Percentiles rank a stretch among this genome's conserved stretches.
Evolutionary conservation across 2,797 vertebrate genomes (phyloP).

Genomic region (Botia kubotai): DNA sequence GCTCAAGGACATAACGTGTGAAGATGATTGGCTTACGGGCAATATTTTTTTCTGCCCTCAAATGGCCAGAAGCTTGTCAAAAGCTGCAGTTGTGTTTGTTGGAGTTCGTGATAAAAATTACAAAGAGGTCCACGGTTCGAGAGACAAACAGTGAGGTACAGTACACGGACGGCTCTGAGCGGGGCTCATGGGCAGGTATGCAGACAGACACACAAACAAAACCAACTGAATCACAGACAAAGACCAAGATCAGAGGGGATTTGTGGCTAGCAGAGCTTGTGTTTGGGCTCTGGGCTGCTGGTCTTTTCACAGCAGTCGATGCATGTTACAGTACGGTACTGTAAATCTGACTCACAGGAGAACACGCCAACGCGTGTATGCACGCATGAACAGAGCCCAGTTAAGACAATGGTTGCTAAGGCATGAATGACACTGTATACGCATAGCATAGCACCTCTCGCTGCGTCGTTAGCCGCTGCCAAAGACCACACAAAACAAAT

Average conservation of each 20-base stretch:
- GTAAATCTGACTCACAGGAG: background rate
- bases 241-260: background rate
- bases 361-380: background rate
- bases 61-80: background rate
- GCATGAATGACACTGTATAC: background rate
- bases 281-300: background rate
- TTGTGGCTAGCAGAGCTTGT: background rate
- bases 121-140: slow-evolving; percentile 21
- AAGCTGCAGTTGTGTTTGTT: background rate
- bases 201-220: slow-evolving; percentile 6
- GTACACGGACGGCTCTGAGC: background rate
- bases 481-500: slow-evolving; percentile 20
- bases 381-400: slow-evolving; percentile 1
- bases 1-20: background rate
- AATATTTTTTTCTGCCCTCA: background rate
- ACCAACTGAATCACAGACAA: slow-evolving; percentile 4
- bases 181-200: background rate
- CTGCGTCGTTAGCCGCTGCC: background rate
- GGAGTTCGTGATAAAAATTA: slow-evolving; percentile 8
- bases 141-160: slow-evolving; percentile 13
- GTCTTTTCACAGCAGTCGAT: slow-evolving; percentile 23
- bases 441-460: background rate
- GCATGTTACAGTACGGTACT: slow-evolving; percentile 7
- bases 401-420: background rate
- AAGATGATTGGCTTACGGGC: slow-evolving; percentile 1